Evolutionary conservation across 1,140 invertebrate genomes (phyloP), one percentile per base, ranked within the genome.

Genomic region (Nomia melanderi): DNA sequence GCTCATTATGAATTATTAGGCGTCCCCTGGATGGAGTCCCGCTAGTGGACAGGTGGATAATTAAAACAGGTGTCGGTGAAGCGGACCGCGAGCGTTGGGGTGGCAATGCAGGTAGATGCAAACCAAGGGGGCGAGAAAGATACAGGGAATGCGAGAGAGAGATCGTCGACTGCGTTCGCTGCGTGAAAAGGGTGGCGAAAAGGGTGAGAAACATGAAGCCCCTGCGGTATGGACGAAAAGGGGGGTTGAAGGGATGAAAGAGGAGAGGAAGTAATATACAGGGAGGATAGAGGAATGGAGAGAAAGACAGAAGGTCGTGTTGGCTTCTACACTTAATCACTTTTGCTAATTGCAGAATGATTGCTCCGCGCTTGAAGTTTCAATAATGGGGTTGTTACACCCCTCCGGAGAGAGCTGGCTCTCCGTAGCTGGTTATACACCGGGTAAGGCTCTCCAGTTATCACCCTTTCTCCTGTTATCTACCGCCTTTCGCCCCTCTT

Each of bases 261-360:
- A 23, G 36, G 20, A 0, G 44, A n/a, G 47, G 8, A 6, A n/a
- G n/a, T n/a, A n/a, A n/a, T n/a, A n/a, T n/a, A n/a, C 20, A n/a
- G 47, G 8, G 20, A 1, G 25, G n/a, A 31, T 39, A 7, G 39
- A n/a, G 25, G 23, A 25, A 41, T 20, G 8, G 39, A 25, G 20
- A 57, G 41, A 47, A 41, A 31, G 7, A 25, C 36, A 59, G 56
- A 20, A n/a, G 57, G 41, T 36, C 53, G 76, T 63, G 78, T 79
- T 83, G 66, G 80, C 84, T 83, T 79, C 81, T 72, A 78, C 86
- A 88, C 87, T 89, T 89, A 88, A 90, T 90, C 88, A 89, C 88
- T 88, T 89, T 83, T 88, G 86, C 86, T 90, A 90, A 90, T 90
- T 90, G 88, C 85, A 86, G 82, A 88, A 89, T 88, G 87, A 90